Base-by-base conservation (phyloP, 1,140 invertebrate genomes). In the Lepidurus packardi region DNA sequence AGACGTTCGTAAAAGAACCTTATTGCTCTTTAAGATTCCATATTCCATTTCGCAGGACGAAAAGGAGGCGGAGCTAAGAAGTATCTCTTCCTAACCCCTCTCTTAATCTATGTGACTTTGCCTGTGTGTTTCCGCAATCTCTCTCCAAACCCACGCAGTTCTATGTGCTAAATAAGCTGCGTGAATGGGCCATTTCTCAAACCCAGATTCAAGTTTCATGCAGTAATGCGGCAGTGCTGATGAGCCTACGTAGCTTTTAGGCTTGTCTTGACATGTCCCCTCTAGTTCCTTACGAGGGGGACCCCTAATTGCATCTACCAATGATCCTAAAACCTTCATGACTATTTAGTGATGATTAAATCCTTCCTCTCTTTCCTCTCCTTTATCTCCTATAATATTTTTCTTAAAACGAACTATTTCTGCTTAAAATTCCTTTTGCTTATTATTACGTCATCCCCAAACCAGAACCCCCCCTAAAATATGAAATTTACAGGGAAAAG, bases 121-220 rank as follows among this genome's bases (percentile, higher is more conserved):
- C 53, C 53, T 13, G 53, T 65, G 53, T 65, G 4, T 65, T 7
- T 7, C 53, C 53, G 6, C 21, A 21, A 21, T 65, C 53, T 65
- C 16, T n/a, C 34, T 34, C 34, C 16, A 8, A 65, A 16, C 53
- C 53, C 53, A 65, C 53, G 53, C 9, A 65, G 53, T 65, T n/a
- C 34, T 34, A 65, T n/a, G 16, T 65, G 53, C 21, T 65, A 65
- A 65, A 65, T 65, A 65, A 65, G 13, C 53, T 65, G 53, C 8
- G 53, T 65, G 53, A 65, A 65, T 65, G 53, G 53, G 9, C 53
- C 53, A 65, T 65, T 65, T 65, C 53, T 9, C n/a, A 65, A 65
- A 65, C 53, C 34, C 21, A 65, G 53, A 65, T 65, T 9, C 53
- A 65, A 65, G 9, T 65, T 16, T 7, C 53, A 34, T 34, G 34